A percentile compares a stretch with the other conserved stretches of the same genome.
phyloP scores from a whole-genome alignment of 2,797 vertebrate species.

The Leuciscus waleckii region DNA sequence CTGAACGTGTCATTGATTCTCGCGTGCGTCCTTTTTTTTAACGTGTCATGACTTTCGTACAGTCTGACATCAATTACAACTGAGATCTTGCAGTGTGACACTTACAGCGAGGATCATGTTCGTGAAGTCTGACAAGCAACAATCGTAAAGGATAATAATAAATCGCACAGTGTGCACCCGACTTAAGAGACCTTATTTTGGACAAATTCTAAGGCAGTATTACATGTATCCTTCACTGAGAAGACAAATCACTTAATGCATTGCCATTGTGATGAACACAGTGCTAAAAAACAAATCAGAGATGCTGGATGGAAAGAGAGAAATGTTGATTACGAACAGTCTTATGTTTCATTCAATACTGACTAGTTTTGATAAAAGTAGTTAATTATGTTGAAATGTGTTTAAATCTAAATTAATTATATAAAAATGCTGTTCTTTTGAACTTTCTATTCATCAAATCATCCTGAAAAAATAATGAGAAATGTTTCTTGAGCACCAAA shows the following conservation, averaged over 20 bases:
- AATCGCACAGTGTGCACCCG: too few relatives aligned
- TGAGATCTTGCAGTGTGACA: too few relatives aligned
- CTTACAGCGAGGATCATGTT: too few relatives aligned
- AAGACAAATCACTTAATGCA: background rate
- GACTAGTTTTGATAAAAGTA: background rate
- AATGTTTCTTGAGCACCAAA: background rate
- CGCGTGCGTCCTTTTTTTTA: too few relatives aligned
- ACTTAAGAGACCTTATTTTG: background rate
- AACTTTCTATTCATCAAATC: background rate
- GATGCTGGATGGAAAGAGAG: background rate
- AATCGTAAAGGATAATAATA: too few relatives aligned
- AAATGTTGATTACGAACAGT: background rate
- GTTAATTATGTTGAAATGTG: background rate
- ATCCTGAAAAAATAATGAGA: background rate
- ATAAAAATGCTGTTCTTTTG: background rate
- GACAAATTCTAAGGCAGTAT: background rate
- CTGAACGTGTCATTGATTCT: too few relatives aligned
- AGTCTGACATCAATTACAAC: too few relatives aligned
- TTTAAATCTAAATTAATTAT: background rate
- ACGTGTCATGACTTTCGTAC: too few relatives aligned
- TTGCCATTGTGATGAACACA: background rate
- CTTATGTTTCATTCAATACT: background rate
- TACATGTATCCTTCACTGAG: background rate
- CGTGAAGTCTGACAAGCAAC: too few relatives aligned
- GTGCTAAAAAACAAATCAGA: background rate